These are phyloP conservation scores for Cottoperca gobio DNA, from an alignment of 2,797 vertebrate genomes.

Conservation along the genomic window DNA sequence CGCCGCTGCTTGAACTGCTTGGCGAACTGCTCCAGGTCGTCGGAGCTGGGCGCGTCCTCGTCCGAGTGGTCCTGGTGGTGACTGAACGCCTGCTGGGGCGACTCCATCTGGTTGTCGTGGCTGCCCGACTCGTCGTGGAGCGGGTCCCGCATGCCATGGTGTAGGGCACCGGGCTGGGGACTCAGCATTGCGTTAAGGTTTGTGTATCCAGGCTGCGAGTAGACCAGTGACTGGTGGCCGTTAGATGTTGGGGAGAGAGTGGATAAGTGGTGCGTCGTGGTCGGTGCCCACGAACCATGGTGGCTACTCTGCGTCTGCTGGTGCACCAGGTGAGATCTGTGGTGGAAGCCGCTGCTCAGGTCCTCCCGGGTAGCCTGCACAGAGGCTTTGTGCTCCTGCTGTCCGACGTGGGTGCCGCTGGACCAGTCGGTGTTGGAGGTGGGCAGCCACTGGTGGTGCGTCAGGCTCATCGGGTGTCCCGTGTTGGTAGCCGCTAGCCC, in stretches of 20 bases:
- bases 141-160: slow-evolving; percentile 94
- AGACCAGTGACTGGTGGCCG: slow-evolving; percentile 93
- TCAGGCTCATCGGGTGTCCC: slow-evolving; percentile 95
- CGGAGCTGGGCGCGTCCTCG: slow-evolving; percentile 95
- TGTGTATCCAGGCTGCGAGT: slow-evolving; percentile 94
- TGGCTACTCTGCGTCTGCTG: slow-evolving; percentile 89
- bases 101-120: slow-evolving; percentile 92
- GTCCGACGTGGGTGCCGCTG: slow-evolving; percentile 88
- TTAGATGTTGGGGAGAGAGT: slow-evolving; percentile 92
- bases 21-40: slow-evolving; percentile 98
- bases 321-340: slow-evolving; percentile 93
- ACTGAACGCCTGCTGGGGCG: slow-evolving; percentile 91
- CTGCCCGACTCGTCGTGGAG: slow-evolving; percentile 91
- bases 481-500: slow-evolving; percentile 94
- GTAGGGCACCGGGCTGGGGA: slow-evolving; percentile 90
- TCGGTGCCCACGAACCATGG: slow-evolving; percentile 92
- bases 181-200: slow-evolving; percentile 95
- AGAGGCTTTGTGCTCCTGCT: slow-evolving; percentile 88
- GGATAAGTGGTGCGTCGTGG: slow-evolving; percentile 92
- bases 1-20: slow-evolving; percentile 97
- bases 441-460: slow-evolving; percentile 97
- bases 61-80: slow-evolving; percentile 93
- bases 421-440: slow-evolving; percentile 94
- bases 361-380: slow-evolving; percentile 90
- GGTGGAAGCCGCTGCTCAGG: slow-evolving; percentile 91